Conservation (phyloP, 2,888 invertebrate genomes). For the Leistus spinibarbis region DNA sequence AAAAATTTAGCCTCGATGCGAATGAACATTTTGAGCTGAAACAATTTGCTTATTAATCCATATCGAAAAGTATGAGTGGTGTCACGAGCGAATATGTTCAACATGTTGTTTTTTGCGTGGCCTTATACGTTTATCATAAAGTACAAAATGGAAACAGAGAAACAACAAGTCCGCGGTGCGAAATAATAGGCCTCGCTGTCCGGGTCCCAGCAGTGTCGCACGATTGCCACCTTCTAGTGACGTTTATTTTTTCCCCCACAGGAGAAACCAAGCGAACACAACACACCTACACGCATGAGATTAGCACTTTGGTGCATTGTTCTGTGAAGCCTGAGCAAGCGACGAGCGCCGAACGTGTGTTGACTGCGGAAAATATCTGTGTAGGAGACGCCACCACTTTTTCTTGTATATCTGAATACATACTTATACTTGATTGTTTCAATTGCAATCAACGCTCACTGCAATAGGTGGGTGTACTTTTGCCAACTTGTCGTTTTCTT, state of each 20-base stretch:
- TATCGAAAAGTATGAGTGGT: not conserved
- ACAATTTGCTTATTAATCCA: too few species aligned
- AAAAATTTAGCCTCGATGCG: too few species aligned
- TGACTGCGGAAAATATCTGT: slow-evolving; percentile 5
- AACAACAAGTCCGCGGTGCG: slow-evolving; percentile 11
- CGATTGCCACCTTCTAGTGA: slow-evolving; percentile 13
- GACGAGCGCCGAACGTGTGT: slow-evolving; percentile 1
- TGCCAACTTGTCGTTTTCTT: not conserved
- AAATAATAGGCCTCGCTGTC: slow-evolving; percentile 11
- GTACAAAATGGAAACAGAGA: slow-evolving; percentile 27
- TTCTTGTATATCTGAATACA: not conserved
- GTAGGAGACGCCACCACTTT: not conserved
- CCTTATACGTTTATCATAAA: slow-evolving; percentile 19
- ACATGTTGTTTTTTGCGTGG: slow-evolving; percentile 8
- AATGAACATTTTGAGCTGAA: too few species aligned
- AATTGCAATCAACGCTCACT: slow-evolving; percentile 2
- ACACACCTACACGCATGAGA: slow-evolving; percentile 7
- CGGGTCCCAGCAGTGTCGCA: slow-evolving; percentile 1
- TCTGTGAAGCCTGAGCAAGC: not conserved
- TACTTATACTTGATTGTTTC: not conserved
- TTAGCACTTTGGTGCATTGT: slow-evolving; percentile 9
- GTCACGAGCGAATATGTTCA: not conserved
- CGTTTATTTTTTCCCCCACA: not conserved
- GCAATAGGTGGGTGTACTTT: not conserved
- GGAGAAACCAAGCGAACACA: not conserved